Conservation (phyloP, 2,888 invertebrate species). For the Itoplectis maculator region DNA sequence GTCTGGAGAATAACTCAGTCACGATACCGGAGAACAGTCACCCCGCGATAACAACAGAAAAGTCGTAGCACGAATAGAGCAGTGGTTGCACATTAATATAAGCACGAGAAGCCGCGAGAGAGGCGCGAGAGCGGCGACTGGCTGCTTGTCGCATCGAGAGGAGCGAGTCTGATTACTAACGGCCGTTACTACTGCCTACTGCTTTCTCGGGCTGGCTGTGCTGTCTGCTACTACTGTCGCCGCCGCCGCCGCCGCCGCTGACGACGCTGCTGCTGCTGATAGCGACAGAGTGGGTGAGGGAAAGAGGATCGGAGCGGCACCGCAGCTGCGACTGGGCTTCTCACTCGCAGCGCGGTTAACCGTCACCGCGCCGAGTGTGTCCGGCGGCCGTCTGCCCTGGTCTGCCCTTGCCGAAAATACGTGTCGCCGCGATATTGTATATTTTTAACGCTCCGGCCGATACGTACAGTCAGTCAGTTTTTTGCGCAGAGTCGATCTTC, state of each 20-base stretch:
- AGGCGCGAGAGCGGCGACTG: constrained; percentile 17
- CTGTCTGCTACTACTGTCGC: constrained; percentile 27
- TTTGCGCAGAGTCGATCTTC: neutral
- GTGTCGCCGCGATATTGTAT: neutral
- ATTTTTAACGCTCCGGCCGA: neutral
- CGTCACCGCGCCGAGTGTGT: neutral
- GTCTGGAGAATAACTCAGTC: neutral
- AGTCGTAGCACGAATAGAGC: constrained; percentile 3
- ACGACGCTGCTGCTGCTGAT: constrained; percentile 14
- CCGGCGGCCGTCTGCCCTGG: no score
- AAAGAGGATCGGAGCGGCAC: constrained; percentile 4
- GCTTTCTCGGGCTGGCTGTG: constrained; percentile 35
- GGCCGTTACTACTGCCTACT: constrained; percentile 29
- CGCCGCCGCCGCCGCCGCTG: constrained; percentile 9
- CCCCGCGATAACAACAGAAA: neutral
- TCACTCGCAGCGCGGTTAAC: neutral
- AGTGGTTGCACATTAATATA: constrained; percentile 12
- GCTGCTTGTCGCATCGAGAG: constrained; percentile 28
- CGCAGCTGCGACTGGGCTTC: neutral
- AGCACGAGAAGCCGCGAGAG: constrained; percentile 3
- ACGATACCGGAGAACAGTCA: neutral
- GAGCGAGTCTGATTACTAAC: constrained; percentile 25
- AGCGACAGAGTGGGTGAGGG: constrained; percentile 10
- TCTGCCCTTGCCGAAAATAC: neutral
- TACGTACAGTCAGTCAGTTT: neutral